Percentiles rank a stretch among this genome's conserved stretches.
phyloP scores from a whole-genome alignment of 2,113 vertebrate species.

The Motacilla alba region DNA sequence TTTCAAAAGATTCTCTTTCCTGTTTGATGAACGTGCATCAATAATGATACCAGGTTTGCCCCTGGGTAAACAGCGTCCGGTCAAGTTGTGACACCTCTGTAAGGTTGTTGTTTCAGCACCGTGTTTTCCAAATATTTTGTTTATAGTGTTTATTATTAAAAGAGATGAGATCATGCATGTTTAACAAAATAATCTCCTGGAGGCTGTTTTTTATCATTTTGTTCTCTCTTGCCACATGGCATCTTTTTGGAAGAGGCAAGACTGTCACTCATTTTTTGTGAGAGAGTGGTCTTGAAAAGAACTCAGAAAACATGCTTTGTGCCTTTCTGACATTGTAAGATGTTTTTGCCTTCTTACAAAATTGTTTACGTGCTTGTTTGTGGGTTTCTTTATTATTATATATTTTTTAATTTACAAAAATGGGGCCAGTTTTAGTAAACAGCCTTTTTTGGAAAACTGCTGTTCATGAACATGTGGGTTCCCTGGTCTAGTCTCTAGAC shows the following conservation, averaged over 20 bases:
- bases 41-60: constrained; percentile 64
- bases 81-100: neutral
- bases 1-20: constrained; percentile 55
- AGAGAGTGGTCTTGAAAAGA: neutral
- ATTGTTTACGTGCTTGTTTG: neutral
- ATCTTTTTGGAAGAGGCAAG: neutral
- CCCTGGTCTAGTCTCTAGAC: neutral
- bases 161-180: neutral
- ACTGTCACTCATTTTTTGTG: neutral
- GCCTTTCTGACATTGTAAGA: neutral
- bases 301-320: neutral
- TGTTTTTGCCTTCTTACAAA: neutral
- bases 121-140: constrained; percentile 34
- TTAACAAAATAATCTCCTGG: neutral
- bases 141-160: constrained; percentile 42
- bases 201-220: constrained; percentile 5
- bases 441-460: neutral
- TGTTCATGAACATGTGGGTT: neutral
- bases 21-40: constrained; percentile 66
- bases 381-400: neutral
- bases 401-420: neutral
- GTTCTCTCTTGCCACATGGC: neutral
- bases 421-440: neutral
- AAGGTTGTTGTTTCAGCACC: constrained; percentile 28
- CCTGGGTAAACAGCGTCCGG: neutral